These are phyloP conservation scores for Gulo gulo DNA, from an alignment of 2,113 vertebrate genomes.

Conservation along the genomic window DNA sequence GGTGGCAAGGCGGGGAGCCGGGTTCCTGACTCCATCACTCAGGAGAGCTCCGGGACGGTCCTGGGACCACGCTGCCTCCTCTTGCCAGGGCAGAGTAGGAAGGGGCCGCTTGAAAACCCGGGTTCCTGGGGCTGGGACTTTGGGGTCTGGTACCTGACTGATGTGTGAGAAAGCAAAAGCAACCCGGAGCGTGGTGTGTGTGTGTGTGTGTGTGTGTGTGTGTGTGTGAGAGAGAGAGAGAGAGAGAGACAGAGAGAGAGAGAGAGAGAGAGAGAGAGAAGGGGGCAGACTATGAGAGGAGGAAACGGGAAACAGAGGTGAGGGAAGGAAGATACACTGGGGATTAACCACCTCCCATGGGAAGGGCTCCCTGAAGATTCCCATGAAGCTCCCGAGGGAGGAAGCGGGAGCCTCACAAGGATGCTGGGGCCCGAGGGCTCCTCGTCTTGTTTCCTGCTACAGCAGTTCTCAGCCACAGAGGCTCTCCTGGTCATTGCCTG, in stretches of 20 bases:
- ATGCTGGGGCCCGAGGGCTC: not conserved
- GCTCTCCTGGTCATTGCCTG: too few relatives aligned
- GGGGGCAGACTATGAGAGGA: not conserved
- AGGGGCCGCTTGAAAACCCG: not conserved
- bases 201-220: not conserved
- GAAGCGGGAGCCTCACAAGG: not conserved
- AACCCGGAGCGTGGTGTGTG: too few relatives aligned
- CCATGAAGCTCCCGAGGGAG: not conserved
- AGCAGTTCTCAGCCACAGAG: not conserved
- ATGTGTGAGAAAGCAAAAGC: not conserved
- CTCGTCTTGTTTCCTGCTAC: not conserved
- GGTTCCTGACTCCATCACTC: not conserved
- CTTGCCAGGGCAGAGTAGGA: not conserved
- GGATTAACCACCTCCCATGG: not conserved
- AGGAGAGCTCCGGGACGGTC: too few relatives aligned
- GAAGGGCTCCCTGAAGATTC: not conserved
- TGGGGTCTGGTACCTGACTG: not conserved
- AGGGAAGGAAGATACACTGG: too few relatives aligned
- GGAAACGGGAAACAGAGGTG: too few relatives aligned
- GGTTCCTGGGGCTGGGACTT: not conserved
- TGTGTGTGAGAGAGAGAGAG: too few relatives aligned
- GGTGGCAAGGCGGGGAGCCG: not conserved
- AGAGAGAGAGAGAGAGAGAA: too few relatives aligned
- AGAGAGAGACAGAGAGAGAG: too few relatives aligned
- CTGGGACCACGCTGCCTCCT: rapidly evolving